Base-by-base conservation (phyloP, 2,113 vertebrate species). In the Irena cyanogastra region DNA sequence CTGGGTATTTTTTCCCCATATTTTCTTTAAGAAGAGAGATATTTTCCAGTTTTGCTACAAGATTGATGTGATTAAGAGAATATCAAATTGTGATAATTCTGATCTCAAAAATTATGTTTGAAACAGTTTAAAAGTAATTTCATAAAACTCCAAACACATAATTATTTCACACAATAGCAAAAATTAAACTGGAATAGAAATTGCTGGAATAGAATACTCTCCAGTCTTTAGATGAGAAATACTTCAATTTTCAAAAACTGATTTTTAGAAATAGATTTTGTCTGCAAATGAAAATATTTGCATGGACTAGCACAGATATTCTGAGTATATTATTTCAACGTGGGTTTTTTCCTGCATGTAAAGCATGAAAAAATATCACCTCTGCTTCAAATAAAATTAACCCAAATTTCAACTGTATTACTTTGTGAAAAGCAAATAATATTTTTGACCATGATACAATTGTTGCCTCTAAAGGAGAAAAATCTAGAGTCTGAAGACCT, bases 341-440 rank as follows among this genome's bases (percentile, higher is more conserved):
- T 10, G 3, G 0, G 0, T 0, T 3, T 44, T 47, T 82, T 81
- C 18, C 28, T 65, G 6, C 15, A n/a, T 56, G 56, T 28, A 52
- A 77, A 72, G 0, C 4, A 50, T 45, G 30, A 77, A 69, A 92
- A 81, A 52, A 23, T 23, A 42, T 27, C 7, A n/a, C 4, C 2
- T 81, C 18, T 23, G 3, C 6, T 71, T 75, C 31, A 84, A 87
- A 83, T 35, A 20, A 72, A 83, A 68, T 31, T 0, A 74, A 59
- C 11, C 5, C 20, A 47, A 64, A 60, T 72, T 84, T 56, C 22
- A 49, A 14, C 35, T 5, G 1, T 28, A 37, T 44, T 42, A 61
- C 19, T 66, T 52, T 64, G 10, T 75, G 57, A 60, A 82, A 89
- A 66, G 3, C 2, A 93, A 87, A 49, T 33, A 71, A 24, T 54